Evolutionary conservation across 2,797 vertebrate species (phyloP), one percentile per base, ranked within the genome.

Genomic region (Sebastes kiyomatsui): DNA sequence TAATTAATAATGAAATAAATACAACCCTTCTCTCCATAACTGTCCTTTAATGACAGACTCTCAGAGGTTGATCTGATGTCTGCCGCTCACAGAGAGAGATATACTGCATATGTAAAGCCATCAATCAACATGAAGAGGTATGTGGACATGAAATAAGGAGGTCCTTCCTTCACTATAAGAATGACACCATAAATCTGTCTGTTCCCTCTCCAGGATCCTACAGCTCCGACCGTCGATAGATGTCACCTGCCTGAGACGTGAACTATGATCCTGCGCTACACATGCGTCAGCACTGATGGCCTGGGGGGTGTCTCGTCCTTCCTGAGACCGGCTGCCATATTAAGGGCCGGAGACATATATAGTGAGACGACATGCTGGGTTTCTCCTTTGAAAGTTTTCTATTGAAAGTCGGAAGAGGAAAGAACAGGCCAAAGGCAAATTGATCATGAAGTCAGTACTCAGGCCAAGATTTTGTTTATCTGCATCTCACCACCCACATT

Each of bases 61-160:
- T 28, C 35, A 38, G 35, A 38, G 58, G 54, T 60, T 67, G 70
- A 82, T 66, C 7, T 32, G n/a, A 64, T 38, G 62, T 64, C 66
- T 60, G 62, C 52, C 30, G 42, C 73, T 73, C 38, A 74, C 58
- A 69, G 18, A 66, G 54, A 25, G n/a, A 59, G 23, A 79, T 58
- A 38, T 35, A 68, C 46, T 16, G n/a, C 25, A 5, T 23, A 86
- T 85, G 74, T 32, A 62, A 74, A 84, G 72, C 77, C 67, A 78
- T 90, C 81, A 77, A 75, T 93, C 92, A 90, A 49, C 77, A 67
- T 79, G 67, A 82, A 84, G 83, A 89, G 70, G 77, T 85, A 79
- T 88, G 81, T 74, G 83, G 71, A 77, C 64, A 62, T 82, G 70
- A 83, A 82, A 87, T 87, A 77, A 89, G 70, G 66, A 87, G 83